Percentiles rank a stretch among this genome's conserved stretches.
Conservation (phyloP, 2,888 invertebrate species). For the Ennomos quercinarius region DNA sequence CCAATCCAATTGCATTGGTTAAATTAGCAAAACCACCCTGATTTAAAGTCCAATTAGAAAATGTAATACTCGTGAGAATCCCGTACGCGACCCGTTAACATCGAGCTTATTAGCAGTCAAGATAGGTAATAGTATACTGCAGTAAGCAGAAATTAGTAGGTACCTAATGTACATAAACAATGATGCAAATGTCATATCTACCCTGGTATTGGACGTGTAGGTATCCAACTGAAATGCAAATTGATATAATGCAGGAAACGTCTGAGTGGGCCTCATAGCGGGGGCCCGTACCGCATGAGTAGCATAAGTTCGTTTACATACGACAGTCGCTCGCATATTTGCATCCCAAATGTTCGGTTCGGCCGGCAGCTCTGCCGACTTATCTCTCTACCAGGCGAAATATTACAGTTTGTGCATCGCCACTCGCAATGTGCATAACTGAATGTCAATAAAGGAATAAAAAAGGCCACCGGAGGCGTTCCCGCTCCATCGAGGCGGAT, state of each 20-base stretch:
- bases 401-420: slow-evolving; percentile 84
- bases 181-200: slow-evolving; percentile 48
- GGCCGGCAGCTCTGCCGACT: slow-evolving; percentile 71
- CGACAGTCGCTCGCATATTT: slow-evolving; percentile 83
- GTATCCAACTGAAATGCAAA: slow-evolving; percentile 79
- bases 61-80: slow-evolving; percentile 36
- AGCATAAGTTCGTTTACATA: slow-evolving; percentile 85
- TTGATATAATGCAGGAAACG: slow-evolving; percentile 85
- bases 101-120: slow-evolving; percentile 40
- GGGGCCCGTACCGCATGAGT: slow-evolving; percentile 79
- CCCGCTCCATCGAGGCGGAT: slow-evolving; percentile 80
- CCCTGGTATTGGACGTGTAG: slow-evolving; percentile 42
- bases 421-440: slow-evolving; percentile 83
- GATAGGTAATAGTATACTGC: slow-evolving; percentile 36
- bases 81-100: slow-evolving; percentile 35
- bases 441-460: slow-evolving; percentile 84
- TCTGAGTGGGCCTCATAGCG: slow-evolving; percentile 84
- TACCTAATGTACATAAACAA: slow-evolving; percentile 40
- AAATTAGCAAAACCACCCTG: background rate
- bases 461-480: slow-evolving; percentile 82
- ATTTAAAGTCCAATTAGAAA: slow-evolving; percentile 33
- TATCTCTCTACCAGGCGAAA: slow-evolving; percentile 79
- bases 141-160: slow-evolving; percentile 33
- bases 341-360: slow-evolving; percentile 83
- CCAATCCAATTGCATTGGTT: too few species aligned